These are phyloP conservation scores for Sinocyclocheilus rhinocerous DNA, from an alignment of 2,113 vertebrate species.

Conservation along the genomic window DNA sequence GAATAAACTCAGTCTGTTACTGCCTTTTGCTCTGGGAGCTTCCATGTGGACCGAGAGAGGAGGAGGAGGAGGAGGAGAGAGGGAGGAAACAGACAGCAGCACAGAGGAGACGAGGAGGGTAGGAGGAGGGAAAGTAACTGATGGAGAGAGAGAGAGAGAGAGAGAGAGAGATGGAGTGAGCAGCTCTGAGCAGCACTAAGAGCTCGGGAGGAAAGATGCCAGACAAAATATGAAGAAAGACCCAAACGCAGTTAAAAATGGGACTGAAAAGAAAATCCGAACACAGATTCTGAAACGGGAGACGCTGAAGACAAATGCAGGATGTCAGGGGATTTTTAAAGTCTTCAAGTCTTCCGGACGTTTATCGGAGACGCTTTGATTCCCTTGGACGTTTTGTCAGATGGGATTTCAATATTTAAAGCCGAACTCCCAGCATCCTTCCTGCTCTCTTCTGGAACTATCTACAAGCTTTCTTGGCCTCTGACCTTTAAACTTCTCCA, in stretches of 20 bases:
- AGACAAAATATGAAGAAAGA: constrained; percentile 15
- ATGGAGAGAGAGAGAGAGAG: neutral
- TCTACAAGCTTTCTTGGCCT: neutral
- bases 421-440: neutral
- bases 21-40: constrained; percentile 54
- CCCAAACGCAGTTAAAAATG: neutral
- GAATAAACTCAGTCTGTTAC: constrained; percentile 55
- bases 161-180: constrained; percentile 27
- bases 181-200: constrained; percentile 49
- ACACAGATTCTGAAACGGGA: neutral
- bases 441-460: neutral
- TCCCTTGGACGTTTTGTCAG: neutral
- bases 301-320: neutral
- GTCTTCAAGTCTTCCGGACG: neutral
- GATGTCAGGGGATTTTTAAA: neutral
- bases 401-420: constrained; percentile 15
- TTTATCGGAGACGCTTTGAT: neutral
- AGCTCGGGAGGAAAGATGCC: constrained; percentile 40
- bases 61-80: constrained; percentile 38
- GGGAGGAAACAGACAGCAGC: constrained; percentile 61
- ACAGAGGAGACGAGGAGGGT: constrained; percentile 68
- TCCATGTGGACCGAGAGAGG: constrained; percentile 46
- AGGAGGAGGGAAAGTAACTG: constrained; percentile 55
- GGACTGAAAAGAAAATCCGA: neutral
- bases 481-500: neutral